Evolutionary conservation across 2,888 invertebrate genomes (phyloP), one percentile per base, ranked within the genome.

Genomic region (Parochlus steinenii): DNA sequence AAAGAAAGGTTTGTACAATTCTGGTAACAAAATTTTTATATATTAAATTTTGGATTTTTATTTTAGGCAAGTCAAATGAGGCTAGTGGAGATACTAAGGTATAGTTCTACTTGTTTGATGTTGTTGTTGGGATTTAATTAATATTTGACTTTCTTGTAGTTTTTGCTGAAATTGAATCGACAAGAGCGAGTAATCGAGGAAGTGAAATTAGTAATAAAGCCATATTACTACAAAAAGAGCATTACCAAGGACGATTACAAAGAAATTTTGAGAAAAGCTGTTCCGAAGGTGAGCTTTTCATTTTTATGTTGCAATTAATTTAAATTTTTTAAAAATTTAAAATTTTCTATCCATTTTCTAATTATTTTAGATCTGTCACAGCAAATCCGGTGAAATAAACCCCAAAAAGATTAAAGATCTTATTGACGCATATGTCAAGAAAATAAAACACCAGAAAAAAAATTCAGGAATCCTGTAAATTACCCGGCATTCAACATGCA

Each of bases 181-280:
- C 34, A 34, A 14, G 34, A 34, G 18, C 34, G 34, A 14, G 34
- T 34, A n/a, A 20, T 34, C 15, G 34, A 34, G 11, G 34, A 34
- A 28, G 34, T 34, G 7, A 34, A 34, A 10, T 14, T 27, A 8
- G 34, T 28, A 7, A 34, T 34, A 3, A 34, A 34, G 11, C 34
- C 34, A 6, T 28, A 34, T 7, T 34, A 34, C 12, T 28, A 27
- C 6, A 34, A 34, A 8, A 10, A 23, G n/a, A 28, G 10, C 10
- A 28, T 34, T 10, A 28, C 11, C 8, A 34, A 34, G 28, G 34
- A 34, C 18, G 28, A 34, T 22, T 34, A 34, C 11, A 34, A 34
- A 16, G 34, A 34, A 27, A 34, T 34, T 20, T 15, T 34, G 28
- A n/a, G 34, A 12, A 34, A 34, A 34, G 34, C 34, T 15, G 34